phyloP scores from a whole-genome alignment of 2,888 invertebrate genomes.

The Protonemura montana region DNA sequence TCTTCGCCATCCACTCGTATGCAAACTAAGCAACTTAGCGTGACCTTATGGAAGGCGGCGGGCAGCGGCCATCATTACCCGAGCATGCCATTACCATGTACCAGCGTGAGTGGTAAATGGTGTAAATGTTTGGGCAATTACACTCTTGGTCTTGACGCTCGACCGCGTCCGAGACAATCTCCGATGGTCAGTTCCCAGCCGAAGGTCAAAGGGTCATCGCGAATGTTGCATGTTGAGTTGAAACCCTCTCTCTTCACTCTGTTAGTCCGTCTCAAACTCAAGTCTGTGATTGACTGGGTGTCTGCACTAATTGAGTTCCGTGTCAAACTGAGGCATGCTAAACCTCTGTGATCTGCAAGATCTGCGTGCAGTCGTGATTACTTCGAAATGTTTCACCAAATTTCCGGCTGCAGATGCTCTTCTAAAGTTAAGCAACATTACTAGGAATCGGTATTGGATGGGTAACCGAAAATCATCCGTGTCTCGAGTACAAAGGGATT shows the following conservation, averaged over 20 bases:
- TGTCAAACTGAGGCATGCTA: not conserved
- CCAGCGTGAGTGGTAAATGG: constrained; percentile 16
- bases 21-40: not conserved
- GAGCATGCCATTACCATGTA: constrained; percentile 17
- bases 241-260: not conserved
- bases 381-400: not conserved
- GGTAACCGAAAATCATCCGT: not conserved
- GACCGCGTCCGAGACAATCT: not conserved
- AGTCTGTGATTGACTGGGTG: not conserved
- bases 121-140: constrained; percentile 16
- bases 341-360: not conserved
- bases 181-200: constrained; percentile 5
- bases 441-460: not conserved
- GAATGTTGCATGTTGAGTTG: not conserved
- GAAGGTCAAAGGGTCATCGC: constrained; percentile 5
- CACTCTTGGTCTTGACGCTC: not conserved
- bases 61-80: not conserved
- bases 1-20: not conserved
- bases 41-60: not conserved
- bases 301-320: not conserved
- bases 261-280: not conserved
- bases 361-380: not conserved
- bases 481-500: too few relatives aligned
- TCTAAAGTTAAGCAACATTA: not conserved
- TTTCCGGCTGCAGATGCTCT: not conserved